Percentiles rank a stretch among this genome's conserved stretches.
These are phyloP conservation scores for Antechinus flavipes DNA, from an alignment of 2,113 vertebrate species.

Conservation along the genomic window DNA sequence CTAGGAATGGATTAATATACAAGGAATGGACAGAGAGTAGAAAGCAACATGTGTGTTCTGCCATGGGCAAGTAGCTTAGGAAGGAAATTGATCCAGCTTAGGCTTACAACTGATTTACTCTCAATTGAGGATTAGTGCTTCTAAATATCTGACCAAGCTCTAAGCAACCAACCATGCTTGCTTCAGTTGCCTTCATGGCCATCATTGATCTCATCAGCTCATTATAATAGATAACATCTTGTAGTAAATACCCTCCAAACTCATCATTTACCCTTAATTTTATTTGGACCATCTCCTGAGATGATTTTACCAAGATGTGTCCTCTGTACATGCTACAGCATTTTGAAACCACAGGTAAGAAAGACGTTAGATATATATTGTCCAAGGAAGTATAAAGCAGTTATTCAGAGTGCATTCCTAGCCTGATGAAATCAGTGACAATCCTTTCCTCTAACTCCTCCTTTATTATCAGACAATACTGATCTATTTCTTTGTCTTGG, in stretches of 20 bases:
- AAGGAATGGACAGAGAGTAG: background rate
- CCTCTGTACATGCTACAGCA: background rate
- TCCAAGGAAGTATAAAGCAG: background rate
- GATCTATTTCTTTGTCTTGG: background rate
- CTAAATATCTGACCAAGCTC: background rate
- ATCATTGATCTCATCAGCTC: background rate
- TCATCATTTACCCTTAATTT: background rate
- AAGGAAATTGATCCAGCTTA: background rate
- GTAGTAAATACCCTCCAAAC: no score
- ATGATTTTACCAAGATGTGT: background rate
- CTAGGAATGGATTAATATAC: background rate
- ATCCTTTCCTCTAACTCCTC: background rate
- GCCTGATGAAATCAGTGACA: background rate
- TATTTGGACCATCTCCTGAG: background rate
- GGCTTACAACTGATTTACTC: background rate
- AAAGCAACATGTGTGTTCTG: background rate
- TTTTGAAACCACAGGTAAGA: background rate
- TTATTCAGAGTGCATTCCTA: background rate
- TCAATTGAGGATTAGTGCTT: background rate
- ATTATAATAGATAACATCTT: background rate
- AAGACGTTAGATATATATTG: background rate
- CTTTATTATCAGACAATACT: background rate
- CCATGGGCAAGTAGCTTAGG: background rate
- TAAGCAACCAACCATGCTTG: background rate
- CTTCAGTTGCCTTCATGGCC: background rate